Percentiles rank a stretch among this genome's conserved stretches.
phyloP scores from a whole-genome alignment of 1,140 invertebrate species.

The Macrostomum lignano region DNA sequence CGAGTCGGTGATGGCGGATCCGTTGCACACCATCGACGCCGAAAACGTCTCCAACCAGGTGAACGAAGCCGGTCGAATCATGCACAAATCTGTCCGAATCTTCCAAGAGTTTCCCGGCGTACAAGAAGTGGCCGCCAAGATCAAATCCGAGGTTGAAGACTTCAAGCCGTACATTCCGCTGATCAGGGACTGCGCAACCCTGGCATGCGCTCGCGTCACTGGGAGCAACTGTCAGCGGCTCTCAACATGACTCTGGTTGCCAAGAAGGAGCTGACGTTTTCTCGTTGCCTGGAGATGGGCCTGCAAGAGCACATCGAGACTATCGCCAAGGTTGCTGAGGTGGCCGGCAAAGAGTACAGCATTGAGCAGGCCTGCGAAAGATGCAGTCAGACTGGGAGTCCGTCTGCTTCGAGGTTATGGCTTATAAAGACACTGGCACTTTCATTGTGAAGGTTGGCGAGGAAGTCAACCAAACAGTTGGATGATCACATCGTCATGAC shows the following conservation, averaged over 20 bases:
- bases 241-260: slow-evolving; percentile 35
- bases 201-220: slow-evolving; percentile 45
- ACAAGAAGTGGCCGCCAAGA: slow-evolving; percentile 33
- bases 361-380: slow-evolving; percentile 37
- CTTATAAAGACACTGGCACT: slow-evolving; percentile 42
- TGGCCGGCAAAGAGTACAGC: slow-evolving; percentile 42
- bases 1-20: slow-evolving; percentile 45
- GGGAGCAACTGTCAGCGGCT: slow-evolving; percentile 34
- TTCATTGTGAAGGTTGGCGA: slow-evolving; percentile 43
- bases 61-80: slow-evolving; percentile 39
- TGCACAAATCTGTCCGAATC: slow-evolving; percentile 35
- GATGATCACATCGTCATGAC: slow-evolving; percentile 43
- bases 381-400: slow-evolving; percentile 30
- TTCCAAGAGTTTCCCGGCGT: slow-evolving; percentile 37
- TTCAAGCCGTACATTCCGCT: slow-evolving; percentile 41
- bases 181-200: slow-evolving; percentile 42
- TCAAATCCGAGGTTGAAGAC: slow-evolving; percentile 38
- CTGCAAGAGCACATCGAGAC: slow-evolving; percentile 32
- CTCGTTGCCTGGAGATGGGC: slow-evolving; percentile 37
- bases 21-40: slow-evolving; percentile 38
- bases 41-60: slow-evolving; percentile 37
- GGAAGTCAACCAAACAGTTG: slow-evolving; percentile 38
- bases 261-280: slow-evolving; percentile 38
- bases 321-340: slow-evolving; percentile 38
- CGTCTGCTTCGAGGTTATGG: slow-evolving; percentile 34